Evolutionary conservation across 2,888 invertebrate species (phyloP).

Genomic region (Steinernema carpocapsae): DNA sequence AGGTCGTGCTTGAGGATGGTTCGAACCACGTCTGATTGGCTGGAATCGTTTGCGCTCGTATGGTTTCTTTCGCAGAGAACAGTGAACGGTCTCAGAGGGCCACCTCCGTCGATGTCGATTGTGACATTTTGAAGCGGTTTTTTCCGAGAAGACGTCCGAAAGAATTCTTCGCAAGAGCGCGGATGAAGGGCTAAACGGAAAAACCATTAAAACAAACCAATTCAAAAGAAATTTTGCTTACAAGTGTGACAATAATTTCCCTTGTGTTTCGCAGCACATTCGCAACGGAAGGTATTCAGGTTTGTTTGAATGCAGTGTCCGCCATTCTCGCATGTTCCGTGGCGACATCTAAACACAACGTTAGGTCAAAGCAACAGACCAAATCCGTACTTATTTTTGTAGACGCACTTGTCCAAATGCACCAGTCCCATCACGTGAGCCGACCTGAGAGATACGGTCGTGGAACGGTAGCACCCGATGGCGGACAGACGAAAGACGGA

Average conservation of each 20-base stretch:
- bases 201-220: slow-evolving; percentile 36
- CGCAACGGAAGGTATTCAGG: slow-evolving; percentile 55
- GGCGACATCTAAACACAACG: slow-evolving; percentile 53
- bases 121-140: slow-evolving; percentile 49
- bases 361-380: slow-evolving; percentile 13
- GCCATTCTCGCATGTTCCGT: slow-evolving; percentile 62
- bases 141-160: not conserved
- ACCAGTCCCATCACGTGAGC: slow-evolving; percentile 53
- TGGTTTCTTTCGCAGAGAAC: slow-evolving; percentile 50
- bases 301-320: slow-evolving; percentile 58
- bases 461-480: slow-evolving; percentile 62
- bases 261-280: slow-evolving; percentile 55
- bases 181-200: slow-evolving; percentile 55
- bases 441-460: slow-evolving; percentile 59
- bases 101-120: slow-evolving; percentile 67
- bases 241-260: slow-evolving; percentile 65
- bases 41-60: not conserved
- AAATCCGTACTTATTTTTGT: slow-evolving; percentile 48
- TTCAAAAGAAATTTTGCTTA: slow-evolving; percentile 41
- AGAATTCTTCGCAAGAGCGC: slow-evolving; percentile 65
- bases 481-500: slow-evolving; percentile 56
- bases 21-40: not conserved
- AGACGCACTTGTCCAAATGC: slow-evolving; percentile 51
- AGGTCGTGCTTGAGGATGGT: slow-evolving; percentile 55
- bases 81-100: slow-evolving; percentile 54